Base-by-base conservation (phyloP, 1,140 invertebrate genomes). In the Chlorops oryzae region DNA sequence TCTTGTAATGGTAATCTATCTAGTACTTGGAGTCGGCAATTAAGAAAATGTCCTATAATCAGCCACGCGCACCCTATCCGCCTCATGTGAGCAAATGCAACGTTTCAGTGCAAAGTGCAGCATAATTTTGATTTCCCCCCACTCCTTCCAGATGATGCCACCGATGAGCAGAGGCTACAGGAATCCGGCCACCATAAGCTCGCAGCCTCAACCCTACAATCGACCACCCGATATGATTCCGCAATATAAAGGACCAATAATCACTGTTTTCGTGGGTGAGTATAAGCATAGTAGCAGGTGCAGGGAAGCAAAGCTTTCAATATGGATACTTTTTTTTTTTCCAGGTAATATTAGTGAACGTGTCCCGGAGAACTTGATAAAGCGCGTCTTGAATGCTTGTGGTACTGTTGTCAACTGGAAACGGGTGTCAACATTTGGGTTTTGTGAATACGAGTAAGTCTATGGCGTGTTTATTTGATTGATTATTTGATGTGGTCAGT, bases 381-480 rank as follows among this genome's bases (percentile, higher is more conserved):
- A 94, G 57, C 88, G 92, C 61, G 88, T 98, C 63, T 76, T 98
- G 40, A 85, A 82, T 37, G 83, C 88, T 17, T 92, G 95, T 79
- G 96, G 96, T 2, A 85, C 89, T 56, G 92, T 98, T 20, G 75
- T 93, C 2, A 92, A 87, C 59, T 99, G 96, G 96, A 98, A 98
- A 73, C 80, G 96, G 57, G 93, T 98, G 7, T 93, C 96, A 73
- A 94, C 90, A 9, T 99, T 99, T 78, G 96, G 96, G 20, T 99
- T 99, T 76, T 98, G 96, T 78, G 96, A 99, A 76, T 94, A 70
- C 38, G 69, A 72, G 68, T 71, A 60, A 48, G 63, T 45, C 34
- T 2, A 15, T 6, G 22, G 4, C 47, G 15, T 34, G 12, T 9
- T 21, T 25, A 24, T 43, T 3, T 25, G 10, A 3, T 5, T 25